Conservation (phyloP, 2,797 vertebrate genomes). For the Benthosema pterotum region DNA sequence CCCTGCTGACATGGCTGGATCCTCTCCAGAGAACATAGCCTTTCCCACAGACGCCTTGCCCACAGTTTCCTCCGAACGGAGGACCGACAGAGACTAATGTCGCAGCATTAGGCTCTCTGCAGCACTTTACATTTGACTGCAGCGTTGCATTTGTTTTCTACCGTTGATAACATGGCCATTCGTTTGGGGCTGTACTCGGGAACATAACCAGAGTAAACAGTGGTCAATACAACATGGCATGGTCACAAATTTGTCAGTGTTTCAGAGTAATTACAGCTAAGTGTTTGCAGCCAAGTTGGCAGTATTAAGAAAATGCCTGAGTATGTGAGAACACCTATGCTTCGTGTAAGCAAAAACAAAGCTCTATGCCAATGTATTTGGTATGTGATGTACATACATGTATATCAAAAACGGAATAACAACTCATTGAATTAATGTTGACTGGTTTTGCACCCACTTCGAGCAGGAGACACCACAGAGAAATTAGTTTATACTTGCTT, state of each 20-base stretch:
- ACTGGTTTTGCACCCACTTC: constrained; percentile 13
- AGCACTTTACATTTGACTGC: constrained; percentile 63
- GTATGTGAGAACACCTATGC: constrained; percentile 25
- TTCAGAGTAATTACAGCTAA: constrained; percentile 58
- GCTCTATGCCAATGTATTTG: constrained; percentile 11
- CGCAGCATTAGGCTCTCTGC: constrained; percentile 58
- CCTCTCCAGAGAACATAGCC: constrained; percentile 56
- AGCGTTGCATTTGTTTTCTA: constrained; percentile 49
- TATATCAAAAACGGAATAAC: constrained; percentile 23
- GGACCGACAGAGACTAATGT: constrained; percentile 73
- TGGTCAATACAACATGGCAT: constrained; percentile 39
- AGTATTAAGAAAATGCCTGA: constrained; percentile 59
- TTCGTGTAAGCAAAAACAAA: constrained; percentile 46
- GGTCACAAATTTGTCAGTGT: constrained; percentile 53
- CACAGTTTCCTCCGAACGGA: constrained; percentile 49
- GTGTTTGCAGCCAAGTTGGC: constrained; percentile 54
- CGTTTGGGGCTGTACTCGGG: constrained; percentile 48
- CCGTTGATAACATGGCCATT: constrained; percentile 22
- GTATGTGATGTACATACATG: constrained; percentile 32
- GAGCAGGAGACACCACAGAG: not conserved
- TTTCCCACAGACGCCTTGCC: constrained; percentile 16
- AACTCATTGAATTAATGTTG: constrained; percentile 27
- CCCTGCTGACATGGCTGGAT: constrained; percentile 70
- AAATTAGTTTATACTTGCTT: not conserved
- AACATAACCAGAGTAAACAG: constrained; percentile 54